Percentiles rank a stretch among this genome's conserved stretches.
Conservation (phyloP, 2,888 invertebrate genomes). For the Scaptomyza polygonia region DNA sequence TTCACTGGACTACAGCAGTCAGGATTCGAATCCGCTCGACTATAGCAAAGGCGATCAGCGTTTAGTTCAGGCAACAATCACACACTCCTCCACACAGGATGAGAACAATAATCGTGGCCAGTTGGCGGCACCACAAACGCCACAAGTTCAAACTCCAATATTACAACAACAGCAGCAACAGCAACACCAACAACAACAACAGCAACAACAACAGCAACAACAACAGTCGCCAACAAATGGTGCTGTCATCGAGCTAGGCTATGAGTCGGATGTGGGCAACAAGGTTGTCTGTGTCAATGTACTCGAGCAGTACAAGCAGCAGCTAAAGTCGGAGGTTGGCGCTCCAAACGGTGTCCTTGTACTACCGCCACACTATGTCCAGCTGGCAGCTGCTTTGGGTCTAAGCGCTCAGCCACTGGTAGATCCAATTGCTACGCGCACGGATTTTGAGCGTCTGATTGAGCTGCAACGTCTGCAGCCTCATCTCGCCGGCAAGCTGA, state of each 20-base stretch:
- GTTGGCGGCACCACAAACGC: conserved; percentile 25
- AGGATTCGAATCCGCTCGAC: conserved; percentile 85
- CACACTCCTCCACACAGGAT: conserved; percentile 65
- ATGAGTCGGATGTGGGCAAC: conserved; percentile 61
- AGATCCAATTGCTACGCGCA: conserved; percentile 81
- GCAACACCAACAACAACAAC: conserved; percentile 4
- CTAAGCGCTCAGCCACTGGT: conserved; percentile 82
- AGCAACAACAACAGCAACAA: conserved; percentile 11
- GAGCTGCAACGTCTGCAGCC: conserved; percentile 81
- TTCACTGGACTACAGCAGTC: conserved; percentile 82
- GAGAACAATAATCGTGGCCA: conserved; percentile 82
- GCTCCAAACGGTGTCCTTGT: conserved; percentile 86
- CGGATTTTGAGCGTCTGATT: conserved; percentile 83
- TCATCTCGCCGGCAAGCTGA: conserved; percentile 61
- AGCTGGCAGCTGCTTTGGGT: conserved; percentile 85
- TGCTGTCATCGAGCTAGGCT: conserved; percentile 57
- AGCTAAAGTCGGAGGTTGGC: conserved; percentile 67
- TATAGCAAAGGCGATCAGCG: conserved; percentile 84
- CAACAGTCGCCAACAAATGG: conserved; percentile 38
- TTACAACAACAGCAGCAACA: conserved; percentile 30
- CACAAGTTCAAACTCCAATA: conserved; percentile 9
- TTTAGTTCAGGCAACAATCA: conserved; percentile 27
- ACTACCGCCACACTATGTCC: conserved; percentile 87
- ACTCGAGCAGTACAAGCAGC: conserved; percentile 80
- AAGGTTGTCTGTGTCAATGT: conserved; percentile 75